Base-by-base conservation (phyloP, 2,797 vertebrate species). In the Manis pentadactyla region DNA sequence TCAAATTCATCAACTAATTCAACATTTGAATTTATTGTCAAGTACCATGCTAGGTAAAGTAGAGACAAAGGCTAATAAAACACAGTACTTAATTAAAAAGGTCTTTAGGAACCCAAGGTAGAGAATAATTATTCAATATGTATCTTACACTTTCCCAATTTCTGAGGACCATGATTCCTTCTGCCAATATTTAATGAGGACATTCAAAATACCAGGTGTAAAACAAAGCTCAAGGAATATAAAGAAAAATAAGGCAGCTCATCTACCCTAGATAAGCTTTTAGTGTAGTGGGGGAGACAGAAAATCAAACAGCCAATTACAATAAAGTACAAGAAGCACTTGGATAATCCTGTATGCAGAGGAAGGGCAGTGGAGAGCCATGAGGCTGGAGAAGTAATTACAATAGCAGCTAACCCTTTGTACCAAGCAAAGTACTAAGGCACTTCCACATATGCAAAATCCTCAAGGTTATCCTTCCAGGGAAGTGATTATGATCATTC, bases 1-100 rank as follows among this genome's bases (percentile, higher is more conserved):
- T 85, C 71, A 96, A 94, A 77, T 31, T 91, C 18, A 87, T 69
- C 61, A 34, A 55, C 61, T n/a, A 75, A 77, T 75, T 92, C 61
- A 94, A 63, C 12, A 73, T 57, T 91, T 88, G 46, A 46, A 46
- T 46, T 46, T 46, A 96, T 0, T 81, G 31, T 19, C 23, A 87
- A 75, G 7, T n/a, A 68, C 42, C 34, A 53, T 37, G 23, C 49
- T 78, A 75, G 13, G 23, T 39, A 15, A 83, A 92, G 83, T 7
- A 64, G 49, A 75, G 53, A 84, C 2, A 51, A 90, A 87, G 11
- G n/a, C n/a, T 17, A 59, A 79, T 84, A 90, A 93, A 92, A 86
- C 19, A 46, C 2, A 59, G 12, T 73, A 21, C 39, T 85, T 96
- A n/a, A 59, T 88, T 94, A 37, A 90, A 82, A 86, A 29, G 61